Evolutionary conservation across 1,140 invertebrate genomes (phyloP).

Genomic region (Heterodera carotae): DNA sequence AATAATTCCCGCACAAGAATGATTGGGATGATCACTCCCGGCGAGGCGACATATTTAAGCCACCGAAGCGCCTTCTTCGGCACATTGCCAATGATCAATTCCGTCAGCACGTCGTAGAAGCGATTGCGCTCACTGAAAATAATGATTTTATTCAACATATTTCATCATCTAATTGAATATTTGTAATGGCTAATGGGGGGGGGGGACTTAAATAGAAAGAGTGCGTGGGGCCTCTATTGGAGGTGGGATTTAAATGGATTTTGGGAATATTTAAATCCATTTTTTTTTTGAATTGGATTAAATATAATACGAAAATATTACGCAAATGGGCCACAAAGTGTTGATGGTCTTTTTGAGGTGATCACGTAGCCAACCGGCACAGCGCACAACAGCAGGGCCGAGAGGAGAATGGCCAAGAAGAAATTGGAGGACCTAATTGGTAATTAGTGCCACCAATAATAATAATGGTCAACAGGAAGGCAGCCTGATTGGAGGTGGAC

Average conservation of each 20-base stretch:
- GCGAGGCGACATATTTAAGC: slow-evolving; percentile 82
- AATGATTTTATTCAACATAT: not conserved
- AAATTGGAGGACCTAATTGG: slow-evolving; percentile 82
- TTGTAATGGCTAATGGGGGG: too few relatives aligned
- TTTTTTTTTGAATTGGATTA: not conserved
- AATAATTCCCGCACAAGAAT: slow-evolving; percentile 76
- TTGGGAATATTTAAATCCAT: too few relatives aligned
- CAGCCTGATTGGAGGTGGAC: too few relatives aligned
- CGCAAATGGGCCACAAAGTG: slow-evolving; percentile 91
- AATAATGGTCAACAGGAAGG: not conserved
- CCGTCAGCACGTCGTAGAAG: slow-evolving; percentile 74
- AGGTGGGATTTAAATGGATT: too few relatives aligned
- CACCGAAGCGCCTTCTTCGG: slow-evolving; percentile 41
- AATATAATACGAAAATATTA: slow-evolving; percentile 42
- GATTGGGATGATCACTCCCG: slow-evolving; percentile 88
- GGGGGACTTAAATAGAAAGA: too few relatives aligned
- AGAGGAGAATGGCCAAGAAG: slow-evolving; percentile 84
- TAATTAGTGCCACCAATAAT: too few relatives aligned
- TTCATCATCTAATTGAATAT: not conserved
- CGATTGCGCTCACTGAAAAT: slow-evolving; percentile 73
- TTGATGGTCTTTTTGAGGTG: slow-evolving; percentile 81
- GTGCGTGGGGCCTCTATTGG: too few relatives aligned
- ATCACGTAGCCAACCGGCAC: slow-evolving; percentile 91
- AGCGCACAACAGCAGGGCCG: slow-evolving; percentile 92
- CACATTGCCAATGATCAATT: slow-evolving; percentile 40